Evolutionary conservation across 2,797 vertebrate species (phyloP).

Genomic region (Macroramphosus scolopax): DNA sequence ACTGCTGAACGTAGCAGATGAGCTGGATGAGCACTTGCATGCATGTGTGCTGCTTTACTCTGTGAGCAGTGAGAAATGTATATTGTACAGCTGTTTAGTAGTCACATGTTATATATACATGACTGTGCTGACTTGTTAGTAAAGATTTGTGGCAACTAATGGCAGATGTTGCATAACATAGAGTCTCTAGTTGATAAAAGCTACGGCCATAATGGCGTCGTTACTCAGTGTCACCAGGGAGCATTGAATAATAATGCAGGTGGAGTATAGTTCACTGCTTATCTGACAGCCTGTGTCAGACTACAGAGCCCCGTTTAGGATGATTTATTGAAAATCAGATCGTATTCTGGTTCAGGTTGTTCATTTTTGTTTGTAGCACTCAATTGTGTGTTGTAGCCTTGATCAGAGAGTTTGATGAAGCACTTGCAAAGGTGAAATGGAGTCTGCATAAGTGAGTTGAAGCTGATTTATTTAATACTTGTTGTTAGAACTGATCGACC

Average conservation of each 20-base stretch:
- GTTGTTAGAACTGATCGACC: constrained; percentile 1
- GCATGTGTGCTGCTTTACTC: no score
- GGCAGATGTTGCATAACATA: no score
- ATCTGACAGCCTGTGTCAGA: constrained; percentile 12
- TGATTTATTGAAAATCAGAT: constrained; percentile 23
- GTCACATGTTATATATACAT: no score
- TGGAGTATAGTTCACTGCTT: constrained; percentile 5
- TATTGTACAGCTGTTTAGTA: no score
- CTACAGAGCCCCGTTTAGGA: no score
- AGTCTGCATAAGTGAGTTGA: constrained; percentile 1
- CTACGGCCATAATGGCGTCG: no score
- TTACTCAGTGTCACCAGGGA: background rate
- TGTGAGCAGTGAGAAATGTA: no score
- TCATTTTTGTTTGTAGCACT: constrained; percentile 12
- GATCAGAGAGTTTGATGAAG: constrained; percentile 15
- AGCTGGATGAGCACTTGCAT: background rate
- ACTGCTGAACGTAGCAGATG: no score
- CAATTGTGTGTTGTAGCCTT: constrained; percentile 22
- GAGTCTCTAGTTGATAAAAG: no score
- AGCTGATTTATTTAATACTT: background rate
- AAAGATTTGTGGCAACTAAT: no score
- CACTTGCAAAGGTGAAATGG: constrained; percentile 2
- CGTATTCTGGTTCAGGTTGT: constrained; percentile 13
- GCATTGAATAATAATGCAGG: constrained; percentile 14
- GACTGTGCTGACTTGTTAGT: no score